Base-by-base conservation (phyloP, 1,140 invertebrate species). In the Planococcus citri region DNA sequence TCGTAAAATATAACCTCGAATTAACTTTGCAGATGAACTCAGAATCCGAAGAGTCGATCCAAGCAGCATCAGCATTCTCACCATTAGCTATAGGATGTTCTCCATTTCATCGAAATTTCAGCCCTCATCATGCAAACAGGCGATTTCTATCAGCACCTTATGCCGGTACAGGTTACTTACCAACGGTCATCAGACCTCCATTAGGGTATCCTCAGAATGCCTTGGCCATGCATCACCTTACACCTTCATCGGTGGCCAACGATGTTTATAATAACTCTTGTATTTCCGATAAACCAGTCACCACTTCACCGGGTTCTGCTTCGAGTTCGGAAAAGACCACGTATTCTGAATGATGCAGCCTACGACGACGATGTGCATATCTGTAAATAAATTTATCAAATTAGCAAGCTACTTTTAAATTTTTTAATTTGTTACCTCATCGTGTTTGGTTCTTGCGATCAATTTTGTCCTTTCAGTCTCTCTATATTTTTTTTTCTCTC, bases 91-190 rank as follows among this genome's bases (percentile, higher is more conserved):
- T 64, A 17, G 60, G 22, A 24, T 64, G 60, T 64, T 78, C 75
- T 71, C 76, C 78, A 38, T 77, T 76, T 73, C 72, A 74, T 25
- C 70, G 72, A 75, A 72, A 78, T 76, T 77, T 78, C 76, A 79
- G 79, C 70, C 78, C 82, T 41, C 80, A 71, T 25, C 80, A 71
- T 14, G 21, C 83, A 25, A 84, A 85, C 9, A 79, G 86, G 73
- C 82, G 89, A 69, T 90, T 91, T 75, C 79, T 91, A 0, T 85
- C 88, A 0, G 88, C 88, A 0, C 88, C 88, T 0, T 91, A 90
- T 75, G 85, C 86, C 27, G 88, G 88, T 1, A 90, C 89, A 0
- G 88, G 88, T 0, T 91, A 90, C 76, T 77, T 91, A 68, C 87
- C 89, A 0, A 89, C 88, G 0, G 87, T 91, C 1, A 87, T 91